These are phyloP conservation scores for Carollia perspicillata DNA, from an alignment of 2,113 vertebrate genomes.

Conservation along the genomic window DNA sequence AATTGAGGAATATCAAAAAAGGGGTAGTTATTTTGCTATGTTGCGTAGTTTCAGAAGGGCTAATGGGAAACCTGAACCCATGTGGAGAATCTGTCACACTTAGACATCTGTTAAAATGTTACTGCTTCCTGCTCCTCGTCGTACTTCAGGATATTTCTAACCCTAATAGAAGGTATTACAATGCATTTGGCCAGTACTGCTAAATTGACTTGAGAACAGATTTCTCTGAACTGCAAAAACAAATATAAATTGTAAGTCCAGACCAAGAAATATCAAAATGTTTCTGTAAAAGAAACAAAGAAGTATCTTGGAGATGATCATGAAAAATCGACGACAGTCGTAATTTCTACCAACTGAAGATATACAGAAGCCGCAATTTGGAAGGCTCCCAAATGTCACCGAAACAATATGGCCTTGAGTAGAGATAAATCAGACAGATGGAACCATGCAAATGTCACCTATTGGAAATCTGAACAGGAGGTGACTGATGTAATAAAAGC, in stretches of 20 bases:
- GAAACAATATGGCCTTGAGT: slow-evolving; percentile 55
- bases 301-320: slow-evolving; percentile 27
- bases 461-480: slow-evolving; percentile 62
- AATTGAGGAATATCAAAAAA: slow-evolving; percentile 43
- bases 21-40: neutral
- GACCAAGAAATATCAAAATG: slow-evolving; percentile 22
- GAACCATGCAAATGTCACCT: slow-evolving; percentile 68
- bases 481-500: slow-evolving; percentile 64
- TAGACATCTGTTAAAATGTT: slow-evolving; percentile 31
- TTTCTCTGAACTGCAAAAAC: slow-evolving; percentile 41
- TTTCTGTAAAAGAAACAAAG: slow-evolving; percentile 48
- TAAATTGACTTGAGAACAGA: slow-evolving; percentile 39
- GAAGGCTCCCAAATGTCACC: slow-evolving; percentile 60
- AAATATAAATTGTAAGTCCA: slow-evolving; percentile 46
- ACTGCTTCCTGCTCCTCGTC: neutral
- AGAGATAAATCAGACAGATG: slow-evolving; percentile 69
- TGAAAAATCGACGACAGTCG: slow-evolving; percentile 28
- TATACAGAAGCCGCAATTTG: slow-evolving; percentile 35
- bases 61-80: slow-evolving; percentile 16
- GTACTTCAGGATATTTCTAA: slow-evolving; percentile 25
- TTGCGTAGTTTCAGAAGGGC: slow-evolving; percentile 32
- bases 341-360: slow-evolving; percentile 39
- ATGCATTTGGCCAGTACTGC: slow-evolving; percentile 19
- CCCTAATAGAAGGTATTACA: neutral
- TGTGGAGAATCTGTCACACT: neutral